These are phyloP conservation scores for Homalodisca vitripennis DNA, from an alignment of 1,140 invertebrate genomes.

Conservation along the genomic window DNA sequence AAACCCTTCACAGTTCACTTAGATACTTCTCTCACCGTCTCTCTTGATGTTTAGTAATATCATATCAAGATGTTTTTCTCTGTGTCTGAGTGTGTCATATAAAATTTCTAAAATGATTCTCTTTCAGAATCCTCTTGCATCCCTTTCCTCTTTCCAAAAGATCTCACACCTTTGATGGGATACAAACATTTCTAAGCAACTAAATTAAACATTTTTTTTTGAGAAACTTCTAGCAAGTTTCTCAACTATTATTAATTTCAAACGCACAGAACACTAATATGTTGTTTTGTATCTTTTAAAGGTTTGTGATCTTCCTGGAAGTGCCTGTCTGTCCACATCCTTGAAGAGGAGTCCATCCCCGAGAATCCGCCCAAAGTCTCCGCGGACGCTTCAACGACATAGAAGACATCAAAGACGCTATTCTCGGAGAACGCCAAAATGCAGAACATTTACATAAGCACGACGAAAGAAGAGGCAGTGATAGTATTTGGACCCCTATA, in stretches of 20 bases:
- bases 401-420: too few species aligned
- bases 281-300: conserved; percentile 46
- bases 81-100: too few species aligned
- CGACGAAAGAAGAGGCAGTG: too few species aligned
- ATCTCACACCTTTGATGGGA: conserved; percentile 43
- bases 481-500: too few species aligned
- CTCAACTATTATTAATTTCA: conserved; percentile 29
- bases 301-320: conserved; percentile 42
- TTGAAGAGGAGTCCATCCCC: conserved; percentile 3
- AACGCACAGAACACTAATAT: conserved; percentile 34
- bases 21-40: too few species aligned
- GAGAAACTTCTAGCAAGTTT: conserved; percentile 27
- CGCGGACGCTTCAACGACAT: too few species aligned
- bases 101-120: conserved; percentile 21
- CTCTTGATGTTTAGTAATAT: too few species aligned
- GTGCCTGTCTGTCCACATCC: conserved; percentile 18
- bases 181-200: conserved; percentile 37
- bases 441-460: too few species aligned
- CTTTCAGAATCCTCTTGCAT: conserved; percentile 31
- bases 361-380: background rate
- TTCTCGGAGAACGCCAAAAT: too few species aligned
- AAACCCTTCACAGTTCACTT: too few species aligned
- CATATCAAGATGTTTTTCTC: too few species aligned
- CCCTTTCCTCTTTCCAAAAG: conserved; percentile 31
- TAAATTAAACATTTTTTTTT: conserved; percentile 31